Base-by-base conservation (phyloP, 2,888 invertebrate genomes). In the Allacma fusca region DNA sequence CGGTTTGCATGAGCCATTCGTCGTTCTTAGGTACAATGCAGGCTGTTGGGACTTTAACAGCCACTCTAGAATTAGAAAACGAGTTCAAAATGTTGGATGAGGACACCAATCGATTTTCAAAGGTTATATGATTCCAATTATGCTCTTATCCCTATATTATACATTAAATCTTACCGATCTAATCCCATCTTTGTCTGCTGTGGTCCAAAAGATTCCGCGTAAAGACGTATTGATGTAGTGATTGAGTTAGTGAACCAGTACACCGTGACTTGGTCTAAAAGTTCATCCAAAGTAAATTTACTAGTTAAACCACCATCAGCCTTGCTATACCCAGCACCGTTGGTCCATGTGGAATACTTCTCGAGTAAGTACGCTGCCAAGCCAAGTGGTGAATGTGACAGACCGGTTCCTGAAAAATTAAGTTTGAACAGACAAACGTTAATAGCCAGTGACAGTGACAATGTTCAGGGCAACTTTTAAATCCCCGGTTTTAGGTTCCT, bases 1-100 rank as follows among this genome's bases (percentile, higher is more conserved):
- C 90, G 0, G 93, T 89, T 16, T 87, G 86, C 80, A 89, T 90
- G 0, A 87, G 64, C 24, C 57, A 76, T 1, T 23, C 40, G 1
- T 0, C 94, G 24, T 82, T 96, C 95, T 82, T 93, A 84, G 7
- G 91, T 92, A 90, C 89, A 0, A 93, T 92, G 84, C 93, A 92
- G 72, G 91, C 94, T 0, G 90, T 90, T 4, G 94, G 94, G 0
- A 93, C 92, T 0, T 85, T 84, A 0, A 92, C 89, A 16, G 91
- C 91, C 59, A 91, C 88, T 7, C 93, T 93, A 86, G 7, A 59
- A 59, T 59, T 59, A 7, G 9, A 59, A n/a, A n/a, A n/a, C n/a
- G 23, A 59, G 7, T 40, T 40, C 5, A 40, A 40, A 40, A 40
- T 13, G 40, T 40, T 40, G 5, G 7, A 40, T 9, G 40, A 40